Evolutionary conservation across 2,888 invertebrate species (phyloP), one percentile per base, ranked within the genome.

Genomic region (Chironomus tentans): DNA sequence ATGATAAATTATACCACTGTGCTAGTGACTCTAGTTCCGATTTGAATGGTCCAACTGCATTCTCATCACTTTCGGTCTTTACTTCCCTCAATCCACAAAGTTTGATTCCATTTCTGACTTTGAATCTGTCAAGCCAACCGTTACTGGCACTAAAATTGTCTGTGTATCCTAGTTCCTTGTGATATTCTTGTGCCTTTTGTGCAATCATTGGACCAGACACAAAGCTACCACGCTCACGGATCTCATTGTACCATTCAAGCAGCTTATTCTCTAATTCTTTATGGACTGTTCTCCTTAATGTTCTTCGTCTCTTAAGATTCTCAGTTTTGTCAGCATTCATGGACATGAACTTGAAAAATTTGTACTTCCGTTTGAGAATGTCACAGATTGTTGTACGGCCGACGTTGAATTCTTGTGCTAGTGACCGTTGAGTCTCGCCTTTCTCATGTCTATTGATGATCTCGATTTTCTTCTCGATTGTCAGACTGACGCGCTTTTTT

Each of bases 1-100:
- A 21, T 24, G 65, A 62, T 15, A 78, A 70, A 76, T 77, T 73
- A 22, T 71, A 76, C 71, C 77, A 77, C 56, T 77, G 68, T 76
- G 77, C 68, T 70, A 77, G 46, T 56, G 72, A 75, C 70, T 74
- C 47, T 6, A 78, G 48, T 56, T 77, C 76, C 13, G 46, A 48
- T 73, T 69, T 47, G 46, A 77, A 76, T 21, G 77, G 76, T 18
- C 74, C 75, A n/a, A 78, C 65, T 70, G 76, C 76, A 69, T 69
- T 76, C 4, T 38, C 38, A n/a, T 76, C 76, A 47, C 68, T 76
- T 21, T 76, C 76, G 0, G 76, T 76, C 22, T 56, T 76, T 0
- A 76, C 76, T 56, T 76, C 76, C 1, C 76, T 50, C 15, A 76
- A 21, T 10, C 76, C 76, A 69, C 76, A 76, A 68, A 76, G 69